phyloP scores from a whole-genome alignment of 2,797 vertebrate genomes.

The Huso huso region DNA sequence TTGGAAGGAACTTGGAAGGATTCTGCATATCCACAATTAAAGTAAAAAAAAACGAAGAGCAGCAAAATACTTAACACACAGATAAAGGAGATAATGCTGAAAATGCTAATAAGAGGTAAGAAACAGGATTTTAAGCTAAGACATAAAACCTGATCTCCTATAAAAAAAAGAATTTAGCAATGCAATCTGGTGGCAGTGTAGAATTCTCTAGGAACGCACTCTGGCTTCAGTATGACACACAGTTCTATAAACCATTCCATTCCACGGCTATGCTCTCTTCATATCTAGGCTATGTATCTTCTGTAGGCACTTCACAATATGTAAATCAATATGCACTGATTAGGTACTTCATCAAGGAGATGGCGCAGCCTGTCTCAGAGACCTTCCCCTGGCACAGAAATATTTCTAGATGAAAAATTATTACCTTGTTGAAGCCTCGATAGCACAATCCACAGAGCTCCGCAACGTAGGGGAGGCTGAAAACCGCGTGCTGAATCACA shows the following conservation, averaged over 20 bases:
- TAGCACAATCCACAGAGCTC: slow-evolving; percentile 94
- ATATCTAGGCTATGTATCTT: slow-evolving; percentile 40
- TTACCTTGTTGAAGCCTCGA: slow-evolving; percentile 95
- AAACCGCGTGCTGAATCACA: slow-evolving; percentile 91
- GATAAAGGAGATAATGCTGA: too few relatives aligned
- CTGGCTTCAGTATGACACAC: slow-evolving; percentile 34
- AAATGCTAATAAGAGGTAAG: too few relatives aligned
- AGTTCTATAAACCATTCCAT: slow-evolving; percentile 42
- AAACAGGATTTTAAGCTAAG: too few relatives aligned
- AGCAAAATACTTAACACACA: too few relatives aligned
- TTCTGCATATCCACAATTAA: too few relatives aligned
- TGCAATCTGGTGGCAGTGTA: slow-evolving; percentile 46
- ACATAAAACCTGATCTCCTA: too few relatives aligned
- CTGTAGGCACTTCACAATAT: slow-evolving; percentile 49
- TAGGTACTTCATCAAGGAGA: slow-evolving; percentile 55
- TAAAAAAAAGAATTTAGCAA: slow-evolving; percentile 43
- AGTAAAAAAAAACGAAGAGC: too few relatives aligned
- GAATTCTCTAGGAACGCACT: slow-evolving; percentile 40
- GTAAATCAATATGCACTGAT: slow-evolving; percentile 63
- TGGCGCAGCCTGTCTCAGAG: neutral
- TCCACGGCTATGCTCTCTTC: slow-evolving; percentile 34
- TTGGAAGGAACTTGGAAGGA: too few relatives aligned
- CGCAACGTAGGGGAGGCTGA: slow-evolving; percentile 88
- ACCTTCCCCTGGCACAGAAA: neutral
- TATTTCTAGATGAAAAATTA: slow-evolving; percentile 6